Evolutionary conservation across 2,113 vertebrate genomes (phyloP), one percentile per base, ranked within the genome.

Genomic region (Anthoscopus minutus): DNA sequence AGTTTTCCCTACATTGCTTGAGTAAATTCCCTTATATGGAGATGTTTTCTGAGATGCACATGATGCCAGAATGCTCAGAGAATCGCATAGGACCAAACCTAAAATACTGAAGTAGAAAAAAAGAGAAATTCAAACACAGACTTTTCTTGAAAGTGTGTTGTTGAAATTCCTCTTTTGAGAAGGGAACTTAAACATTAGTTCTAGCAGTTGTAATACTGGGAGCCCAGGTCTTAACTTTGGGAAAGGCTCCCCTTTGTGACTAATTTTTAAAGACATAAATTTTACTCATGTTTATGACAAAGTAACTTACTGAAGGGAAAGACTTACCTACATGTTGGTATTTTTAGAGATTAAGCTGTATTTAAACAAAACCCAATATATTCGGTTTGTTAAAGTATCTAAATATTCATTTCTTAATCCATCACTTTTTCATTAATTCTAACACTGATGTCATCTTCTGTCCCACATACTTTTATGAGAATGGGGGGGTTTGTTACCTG

Each of bases 21-120:
- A 86, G 82, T 90, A 94, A 92, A 82, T 93, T 88, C 58, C 92
- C 96, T 91, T 95, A 88, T 95, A 93, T 81, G 96, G 94, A 56
- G 82, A 92, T 67, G 74, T 88, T 93, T 96, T 93, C 64, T 92
- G 91, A 66, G 64, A 83, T 22, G 33, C 22, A 48, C 66, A 42
- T 8, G 15, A 70, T 94, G 94, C 86, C 95, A 96, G 91, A 95
- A 94, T 40, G 51, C 61, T 96, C 80, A 25, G 80, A 93, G 92
- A 92, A 77, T 77, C 42, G 8, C 92, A 80, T 24, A 82, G 88
- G 21, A 65, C 66, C 28, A 66, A 88, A 76, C 10, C 50, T 93
- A 86, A 92, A 86, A 62, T 42, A 67, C 33, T 47, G 25, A 47
- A 51, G 50, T 33, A 65, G 42, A 3, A 25, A 56, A 58, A 62